Percentiles rank a stretch among this genome's conserved stretches.
Conservation (phyloP, 2,888 invertebrate genomes). For the Endomychus coccineus region DNA sequence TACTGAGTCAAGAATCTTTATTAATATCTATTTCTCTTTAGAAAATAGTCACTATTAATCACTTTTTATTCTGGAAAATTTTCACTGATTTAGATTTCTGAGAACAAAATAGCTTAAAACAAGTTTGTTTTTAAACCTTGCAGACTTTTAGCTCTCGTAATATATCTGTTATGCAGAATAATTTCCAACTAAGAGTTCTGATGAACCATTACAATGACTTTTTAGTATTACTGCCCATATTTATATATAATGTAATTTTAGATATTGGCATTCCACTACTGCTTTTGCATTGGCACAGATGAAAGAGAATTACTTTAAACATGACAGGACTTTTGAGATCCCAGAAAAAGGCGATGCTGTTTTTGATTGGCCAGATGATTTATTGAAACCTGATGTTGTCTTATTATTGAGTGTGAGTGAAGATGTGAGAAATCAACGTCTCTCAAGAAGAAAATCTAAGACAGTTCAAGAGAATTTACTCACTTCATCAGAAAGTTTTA, state of each 20-base stretch:
- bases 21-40: too few species aligned
- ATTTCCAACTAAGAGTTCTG: too few species aligned
- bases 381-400: slow-evolving; percentile 42
- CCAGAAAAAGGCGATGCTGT: slow-evolving; percentile 32
- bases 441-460: slow-evolving; percentile 28
- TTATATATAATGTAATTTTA: slow-evolving; percentile 14
- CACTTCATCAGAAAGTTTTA: slow-evolving; percentile 28
- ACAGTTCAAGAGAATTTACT: slow-evolving; percentile 37
- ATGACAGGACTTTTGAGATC: slow-evolving; percentile 26
- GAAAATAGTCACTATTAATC: too few species aligned
- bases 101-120: too few species aligned
- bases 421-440: slow-evolving; percentile 36
- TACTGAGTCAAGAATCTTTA: too few species aligned
- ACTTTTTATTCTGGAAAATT: too few species aligned
- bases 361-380: slow-evolving; percentile 44
- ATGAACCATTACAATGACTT: too few species aligned
- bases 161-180: too few species aligned
- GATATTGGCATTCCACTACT: slow-evolving; percentile 47
- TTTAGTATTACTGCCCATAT: too few species aligned
- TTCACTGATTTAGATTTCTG: too few species aligned
- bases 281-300: slow-evolving; percentile 42
- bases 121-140: too few species aligned
- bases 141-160: too few species aligned
- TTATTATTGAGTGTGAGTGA: slow-evolving; percentile 43
- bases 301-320: slow-evolving; percentile 24